Evolutionary conservation across 2,888 invertebrate genomes (phyloP).

Genomic region (Ennomos quercinarius): DNA sequence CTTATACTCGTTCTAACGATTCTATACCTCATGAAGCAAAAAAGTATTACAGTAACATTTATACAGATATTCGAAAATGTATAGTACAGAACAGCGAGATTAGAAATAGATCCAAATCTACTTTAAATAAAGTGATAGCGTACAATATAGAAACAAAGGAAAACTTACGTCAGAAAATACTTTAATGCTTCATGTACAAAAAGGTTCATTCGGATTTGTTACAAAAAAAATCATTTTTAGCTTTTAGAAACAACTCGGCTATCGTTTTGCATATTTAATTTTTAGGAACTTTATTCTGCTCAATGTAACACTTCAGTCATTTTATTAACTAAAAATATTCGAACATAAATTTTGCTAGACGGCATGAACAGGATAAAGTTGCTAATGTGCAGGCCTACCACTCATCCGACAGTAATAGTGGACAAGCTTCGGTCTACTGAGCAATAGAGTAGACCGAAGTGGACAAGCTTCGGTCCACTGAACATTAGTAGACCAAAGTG

Average conservation of each 20-base stretch:
- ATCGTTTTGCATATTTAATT: slow-evolving; percentile 63
- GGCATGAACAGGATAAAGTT: slow-evolving; percentile 56
- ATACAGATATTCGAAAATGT: slow-evolving; percentile 74
- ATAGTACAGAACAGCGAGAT: slow-evolving; percentile 73
- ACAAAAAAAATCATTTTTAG: slow-evolving; percentile 67
- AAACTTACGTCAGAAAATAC: slow-evolving; percentile 60
- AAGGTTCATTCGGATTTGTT: slow-evolving; percentile 57
- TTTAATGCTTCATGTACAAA: slow-evolving; percentile 81
- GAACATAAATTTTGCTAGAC: slow-evolving; percentile 62
- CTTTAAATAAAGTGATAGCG: slow-evolving; percentile 65
- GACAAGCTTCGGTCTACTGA: slow-evolving; percentile 18
- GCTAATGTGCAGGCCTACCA: slow-evolving; percentile 54
- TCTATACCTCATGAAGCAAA: slow-evolving; percentile 83
- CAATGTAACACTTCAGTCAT: slow-evolving; percentile 66
- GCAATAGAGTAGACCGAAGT: slow-evolving; percentile 15
- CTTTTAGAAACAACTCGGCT: slow-evolving; percentile 71
- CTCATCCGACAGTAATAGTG: slow-evolving; percentile 49
- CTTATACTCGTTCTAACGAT: slow-evolving; percentile 76
- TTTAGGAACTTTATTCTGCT: slow-evolving; percentile 65
- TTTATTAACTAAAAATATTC: slow-evolving; percentile 70
- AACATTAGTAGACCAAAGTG: slow-evolving; percentile 17
- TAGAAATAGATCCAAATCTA: slow-evolving; percentile 79
- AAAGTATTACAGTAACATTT: slow-evolving; percentile 74
- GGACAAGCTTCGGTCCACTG: slow-evolving; percentile 20
- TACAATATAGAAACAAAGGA: slow-evolving; percentile 44